phyloP scores from a whole-genome alignment of 2,113 vertebrate genomes.

The Crotalus tigris region DNA sequence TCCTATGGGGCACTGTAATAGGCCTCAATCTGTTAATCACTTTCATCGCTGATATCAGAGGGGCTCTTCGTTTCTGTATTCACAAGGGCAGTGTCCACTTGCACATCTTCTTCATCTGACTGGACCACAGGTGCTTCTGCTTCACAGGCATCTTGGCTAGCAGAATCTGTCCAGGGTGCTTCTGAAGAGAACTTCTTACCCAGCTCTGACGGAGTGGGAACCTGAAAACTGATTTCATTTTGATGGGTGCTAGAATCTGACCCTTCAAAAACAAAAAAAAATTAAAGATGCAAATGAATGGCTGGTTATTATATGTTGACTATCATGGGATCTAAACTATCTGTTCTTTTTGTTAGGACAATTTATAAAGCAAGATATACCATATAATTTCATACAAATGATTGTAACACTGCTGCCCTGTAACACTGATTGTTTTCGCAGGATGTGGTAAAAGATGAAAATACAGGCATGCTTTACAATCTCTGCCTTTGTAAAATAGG shows the following conservation, averaged over 20 bases:
- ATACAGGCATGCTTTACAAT: neutral
- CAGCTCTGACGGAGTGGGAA: slow-evolving; percentile 77
- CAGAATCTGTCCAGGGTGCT: slow-evolving; percentile 74
- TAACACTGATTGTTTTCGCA: neutral
- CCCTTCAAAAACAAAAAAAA: slow-evolving; percentile 58
- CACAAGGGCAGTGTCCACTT: slow-evolving; percentile 78
- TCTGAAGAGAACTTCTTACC: slow-evolving; percentile 79
- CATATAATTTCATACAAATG: neutral
- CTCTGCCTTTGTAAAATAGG: neutral
- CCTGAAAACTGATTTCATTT: slow-evolving; percentile 82
- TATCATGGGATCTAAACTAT: neutral
- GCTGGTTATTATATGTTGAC: neutral
- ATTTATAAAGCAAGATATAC: neutral
- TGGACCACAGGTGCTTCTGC: slow-evolving; percentile 76
- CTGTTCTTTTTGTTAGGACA: neutral
- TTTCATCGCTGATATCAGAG: slow-evolving; percentile 85
- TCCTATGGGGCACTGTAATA: slow-evolving; percentile 37
- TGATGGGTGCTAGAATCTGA: slow-evolving; percentile 72
- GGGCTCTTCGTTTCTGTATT: slow-evolving; percentile 55
- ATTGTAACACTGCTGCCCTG: neutral
- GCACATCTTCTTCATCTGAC: slow-evolving; percentile 83
- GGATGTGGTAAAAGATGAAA: neutral
- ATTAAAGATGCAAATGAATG: neutral
- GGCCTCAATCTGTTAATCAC: slow-evolving; percentile 71
- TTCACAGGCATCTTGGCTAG: slow-evolving; percentile 77